phyloP scores from a whole-genome alignment of 2,888 invertebrate genomes.

The Sympetrum striolatum region DNA sequence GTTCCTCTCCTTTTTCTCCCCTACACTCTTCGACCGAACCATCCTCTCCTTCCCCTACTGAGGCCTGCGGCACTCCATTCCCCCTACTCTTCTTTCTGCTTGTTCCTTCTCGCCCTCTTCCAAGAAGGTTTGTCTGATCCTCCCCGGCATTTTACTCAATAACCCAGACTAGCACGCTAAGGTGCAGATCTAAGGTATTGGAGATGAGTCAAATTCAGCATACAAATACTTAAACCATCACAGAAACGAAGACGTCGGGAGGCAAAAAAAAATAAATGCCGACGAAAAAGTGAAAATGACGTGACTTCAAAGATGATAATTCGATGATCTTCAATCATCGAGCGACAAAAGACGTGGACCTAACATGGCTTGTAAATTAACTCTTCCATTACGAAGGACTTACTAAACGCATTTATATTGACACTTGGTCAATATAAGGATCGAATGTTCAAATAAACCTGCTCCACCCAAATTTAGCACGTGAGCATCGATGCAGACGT shows the following conservation, averaged over 20 bases:
- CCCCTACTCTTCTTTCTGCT: constrained; percentile 10
- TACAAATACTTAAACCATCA: neutral
- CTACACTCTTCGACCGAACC: constrained; percentile 10
- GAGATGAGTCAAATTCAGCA: constrained; percentile 22
- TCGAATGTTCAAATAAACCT: too few species aligned
- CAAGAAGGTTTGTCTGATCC: constrained; percentile 41
- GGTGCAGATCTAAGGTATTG: constrained; percentile 36
- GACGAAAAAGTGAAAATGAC: too few species aligned
- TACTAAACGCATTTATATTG: too few species aligned
- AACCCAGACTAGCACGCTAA: constrained; percentile 24
- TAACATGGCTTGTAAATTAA: too few species aligned
- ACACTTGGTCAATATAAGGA: too few species aligned
- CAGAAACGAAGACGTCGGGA: neutral
- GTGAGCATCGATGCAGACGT: too few species aligned
- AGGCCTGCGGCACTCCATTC: constrained; percentile 33
- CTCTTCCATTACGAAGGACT: too few species aligned
- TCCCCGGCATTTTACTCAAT: constrained; percentile 41
- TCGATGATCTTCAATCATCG: too few species aligned
- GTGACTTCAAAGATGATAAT: too few species aligned
- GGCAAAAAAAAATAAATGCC: neutral
- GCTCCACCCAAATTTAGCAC: too few species aligned
- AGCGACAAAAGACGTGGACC: too few species aligned
- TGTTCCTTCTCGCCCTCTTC: constrained; percentile 23
- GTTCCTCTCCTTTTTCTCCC: constrained; percentile 7
- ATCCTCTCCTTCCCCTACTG: neutral